These are phyloP conservation scores for Gymnocypris eckloni DNA, from an alignment of 2,797 vertebrate genomes.

Conservation along the genomic window DNA sequence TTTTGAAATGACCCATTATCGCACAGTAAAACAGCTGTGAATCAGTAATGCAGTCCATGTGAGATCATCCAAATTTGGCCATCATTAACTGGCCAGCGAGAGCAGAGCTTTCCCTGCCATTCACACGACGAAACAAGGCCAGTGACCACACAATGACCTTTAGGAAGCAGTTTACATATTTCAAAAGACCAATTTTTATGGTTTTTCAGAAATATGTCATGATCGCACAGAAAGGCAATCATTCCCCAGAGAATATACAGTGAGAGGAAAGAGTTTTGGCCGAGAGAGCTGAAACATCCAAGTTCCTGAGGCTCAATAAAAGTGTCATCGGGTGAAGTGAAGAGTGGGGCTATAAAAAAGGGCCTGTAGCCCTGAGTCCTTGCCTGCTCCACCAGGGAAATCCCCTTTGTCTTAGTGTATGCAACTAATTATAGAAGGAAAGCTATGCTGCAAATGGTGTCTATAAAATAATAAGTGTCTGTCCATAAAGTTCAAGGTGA, in stretches of 20 bases:
- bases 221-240: conserved; percentile 43
- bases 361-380: conserved; percentile 28
- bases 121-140: not conserved
- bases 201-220: conserved; percentile 45
- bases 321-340: conserved; percentile 58
- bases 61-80: conserved; percentile 27
- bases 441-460: conserved; percentile 32
- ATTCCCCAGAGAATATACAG: conserved; percentile 38
- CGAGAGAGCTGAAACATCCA: conserved; percentile 45
- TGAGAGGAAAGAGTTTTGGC: conserved; percentile 45
- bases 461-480: conserved; percentile 52
- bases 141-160: conserved; percentile 35
- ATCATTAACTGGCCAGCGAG: conserved; percentile 23
- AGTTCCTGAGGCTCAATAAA: conserved; percentile 60
- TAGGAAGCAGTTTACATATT: conserved; percentile 21
- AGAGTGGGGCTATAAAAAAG: conserved; percentile 52
- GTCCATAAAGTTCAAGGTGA: conserved; percentile 38
- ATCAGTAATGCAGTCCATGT: conserved; percentile 45
- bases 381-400: conserved; percentile 48
- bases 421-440: conserved; percentile 56
- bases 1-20: conserved; percentile 22
- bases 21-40: conserved; percentile 51
- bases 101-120: conserved; percentile 24
- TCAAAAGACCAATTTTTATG: conserved; percentile 11
- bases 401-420: conserved; percentile 40